phyloP scores from a whole-genome alignment of 2,113 vertebrate genomes.

The Triplophysa tibetana region DNA sequence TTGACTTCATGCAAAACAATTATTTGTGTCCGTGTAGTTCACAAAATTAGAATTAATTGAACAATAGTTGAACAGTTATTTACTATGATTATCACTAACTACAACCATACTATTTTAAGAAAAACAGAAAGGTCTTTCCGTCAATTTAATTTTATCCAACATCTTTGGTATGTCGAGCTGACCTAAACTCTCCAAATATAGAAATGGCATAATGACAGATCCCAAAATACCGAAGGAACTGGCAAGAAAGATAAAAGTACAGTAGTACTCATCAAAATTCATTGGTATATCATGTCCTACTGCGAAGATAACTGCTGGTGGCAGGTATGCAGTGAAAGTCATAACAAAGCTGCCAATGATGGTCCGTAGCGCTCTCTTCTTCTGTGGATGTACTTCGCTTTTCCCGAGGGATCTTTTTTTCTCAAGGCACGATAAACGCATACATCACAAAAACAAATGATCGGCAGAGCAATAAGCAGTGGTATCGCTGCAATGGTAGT shows the following conservation, averaged over 20 bases:
- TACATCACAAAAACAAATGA: constrained; percentile 44
- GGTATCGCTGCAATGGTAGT: not conserved
- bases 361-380: not conserved
- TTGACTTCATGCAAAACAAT: no score
- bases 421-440: constrained; percentile 5
- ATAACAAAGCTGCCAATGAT: not conserved
- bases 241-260: not conserved
- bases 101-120: no score
- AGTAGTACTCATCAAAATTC: not conserved
- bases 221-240: not conserved
- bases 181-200: not conserved
- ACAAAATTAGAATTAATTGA: no score
- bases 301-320: not conserved
- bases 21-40: no score
- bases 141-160: not conserved
- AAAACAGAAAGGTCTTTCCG: no score
- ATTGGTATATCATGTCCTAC: not conserved
- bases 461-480: not conserved
- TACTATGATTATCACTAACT: no score
- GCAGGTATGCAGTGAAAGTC: not conserved
- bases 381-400: not conserved
- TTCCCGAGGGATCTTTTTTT: not conserved
- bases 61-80: no score
- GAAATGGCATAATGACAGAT: not conserved
- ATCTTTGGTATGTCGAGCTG: not conserved